A percentile compares a stretch with the other conserved stretches of the same genome.
Evolutionary conservation across 2,113 vertebrate species (phyloP).

Genomic region (Anolis carolinensis): DNA sequence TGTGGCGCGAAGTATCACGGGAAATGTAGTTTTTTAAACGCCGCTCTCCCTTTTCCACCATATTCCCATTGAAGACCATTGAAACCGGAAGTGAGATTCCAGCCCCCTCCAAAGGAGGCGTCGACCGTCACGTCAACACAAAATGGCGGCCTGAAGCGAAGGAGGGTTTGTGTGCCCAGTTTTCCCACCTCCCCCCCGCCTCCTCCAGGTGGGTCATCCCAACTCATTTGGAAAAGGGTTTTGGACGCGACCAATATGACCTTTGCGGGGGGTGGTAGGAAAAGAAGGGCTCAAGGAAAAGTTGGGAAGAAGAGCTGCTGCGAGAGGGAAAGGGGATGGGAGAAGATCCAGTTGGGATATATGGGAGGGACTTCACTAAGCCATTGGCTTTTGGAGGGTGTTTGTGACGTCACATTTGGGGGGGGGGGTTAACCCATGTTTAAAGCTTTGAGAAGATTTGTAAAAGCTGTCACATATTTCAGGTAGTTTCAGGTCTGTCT

Average conservation of each 20-base stretch:
- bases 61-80: neutral
- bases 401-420: neutral
- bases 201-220: constrained; percentile 13
- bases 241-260: neutral
- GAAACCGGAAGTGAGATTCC: constrained; percentile 31
- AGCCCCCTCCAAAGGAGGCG: constrained; percentile 23
- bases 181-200: neutral
- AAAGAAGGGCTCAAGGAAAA: neutral
- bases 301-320: neutral
- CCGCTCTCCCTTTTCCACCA: neutral
- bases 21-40: neutral
- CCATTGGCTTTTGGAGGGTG: neutral
- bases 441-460: neutral
- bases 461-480: no score
- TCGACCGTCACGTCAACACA: constrained; percentile 29
- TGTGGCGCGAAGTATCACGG: fast-evolving
- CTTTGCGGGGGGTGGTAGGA: neutral
- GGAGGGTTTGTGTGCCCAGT: neutral
- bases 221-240: neutral
- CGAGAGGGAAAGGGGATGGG: no score
- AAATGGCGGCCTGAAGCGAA: constrained; percentile 59
- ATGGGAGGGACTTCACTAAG: neutral
- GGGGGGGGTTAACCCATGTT: no score
- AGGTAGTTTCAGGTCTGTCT: no score
- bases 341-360: neutral